Base-by-base conservation (phyloP, 2,113 vertebrate species). In the Tetrao urogallus region DNA sequence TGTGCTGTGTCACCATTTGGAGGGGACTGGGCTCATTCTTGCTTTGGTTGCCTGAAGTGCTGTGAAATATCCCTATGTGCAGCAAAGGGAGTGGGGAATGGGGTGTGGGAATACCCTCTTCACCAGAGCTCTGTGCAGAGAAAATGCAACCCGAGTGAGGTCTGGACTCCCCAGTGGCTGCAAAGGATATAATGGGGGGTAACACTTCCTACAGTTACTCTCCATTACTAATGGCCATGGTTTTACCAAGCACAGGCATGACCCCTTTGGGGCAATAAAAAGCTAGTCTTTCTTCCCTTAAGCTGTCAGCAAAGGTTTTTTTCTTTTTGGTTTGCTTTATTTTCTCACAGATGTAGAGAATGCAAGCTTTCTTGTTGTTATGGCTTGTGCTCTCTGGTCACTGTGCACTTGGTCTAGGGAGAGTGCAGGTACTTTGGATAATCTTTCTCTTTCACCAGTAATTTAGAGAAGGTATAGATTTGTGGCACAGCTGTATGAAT, bases 161-260 rank as follows among this genome's bases (percentile, higher is more conserved):
- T 94, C 93, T 74, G 75, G 93, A 32, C 77, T 92, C 81, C 73
- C 66, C 1, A 0, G 72, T 1, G 58, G 14, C 81, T 93, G 57
- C 58, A 76, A 20, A 92, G 92, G 89, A 89, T 94, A 87, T 94
- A 77, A 86, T 28, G 81, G 77, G 74, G 73, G 74, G 83, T 92
- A 79, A 76, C 70, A 42, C 83, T 92, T 94, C 73, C 78, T 89
- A 67, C 60, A 5, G 69, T 34, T 78, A 16, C 82, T 89, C 71
- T 72, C 76, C 76, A 40, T 85, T 92, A 64, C 78, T 79, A 56
- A 76, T 89, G 50, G 71, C 84, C 67, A 21, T 20, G 38, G 70
- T 86, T 88, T 81, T 79, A 78, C 79, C 76, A 36, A 6, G 36
- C 27, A 54, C 27, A 86, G 54, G 28, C 73, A 82, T 30, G 19